Evolutionary conservation across 2,888 invertebrate genomes (phyloP).

Genomic region (Panorpa germanica): DNA sequence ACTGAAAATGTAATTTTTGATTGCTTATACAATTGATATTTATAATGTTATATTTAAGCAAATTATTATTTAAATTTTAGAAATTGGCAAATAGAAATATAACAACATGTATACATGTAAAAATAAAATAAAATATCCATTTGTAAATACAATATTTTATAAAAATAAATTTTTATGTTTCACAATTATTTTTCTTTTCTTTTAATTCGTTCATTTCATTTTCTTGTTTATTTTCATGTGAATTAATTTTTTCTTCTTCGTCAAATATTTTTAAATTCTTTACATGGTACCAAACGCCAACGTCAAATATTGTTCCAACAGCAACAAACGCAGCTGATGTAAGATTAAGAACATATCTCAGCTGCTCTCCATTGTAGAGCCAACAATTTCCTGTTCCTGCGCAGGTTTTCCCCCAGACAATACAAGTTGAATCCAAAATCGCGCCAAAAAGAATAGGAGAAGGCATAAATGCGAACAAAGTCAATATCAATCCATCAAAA

Average conservation of each 20-base stretch:
- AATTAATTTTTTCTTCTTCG: constrained; percentile 26
- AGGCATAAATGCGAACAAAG: constrained; percentile 42
- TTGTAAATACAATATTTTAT: too few relatives aligned
- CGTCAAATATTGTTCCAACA: constrained; percentile 35
- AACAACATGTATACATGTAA: too few relatives aligned
- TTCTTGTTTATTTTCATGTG: too few relatives aligned
- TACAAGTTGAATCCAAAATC: constrained; percentile 40
- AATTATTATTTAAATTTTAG: too few relatives aligned
- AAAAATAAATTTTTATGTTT: too few relatives aligned
- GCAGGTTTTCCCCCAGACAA: constrained; percentile 44
- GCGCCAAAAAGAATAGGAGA: constrained; percentile 48
- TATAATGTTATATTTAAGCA: too few relatives aligned
- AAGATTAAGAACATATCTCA: constrained; percentile 30
- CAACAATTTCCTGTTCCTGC: constrained; percentile 40
- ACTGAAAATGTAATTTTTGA: too few relatives aligned
- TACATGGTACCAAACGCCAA: constrained; percentile 36
- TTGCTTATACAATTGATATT: too few relatives aligned
- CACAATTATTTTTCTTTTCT: too few relatives aligned
- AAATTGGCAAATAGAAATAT: too few relatives aligned
- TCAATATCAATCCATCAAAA: constrained; percentile 35
- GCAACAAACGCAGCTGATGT: constrained; percentile 43
- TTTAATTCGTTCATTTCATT: too few relatives aligned
- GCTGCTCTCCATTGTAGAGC: constrained; percentile 37
- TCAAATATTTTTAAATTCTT: constrained; percentile 38
- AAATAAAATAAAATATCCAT: too few relatives aligned